phyloP scores from a whole-genome alignment of 2,888 invertebrate genomes.

The Caenorhabditis afra region DNA sequence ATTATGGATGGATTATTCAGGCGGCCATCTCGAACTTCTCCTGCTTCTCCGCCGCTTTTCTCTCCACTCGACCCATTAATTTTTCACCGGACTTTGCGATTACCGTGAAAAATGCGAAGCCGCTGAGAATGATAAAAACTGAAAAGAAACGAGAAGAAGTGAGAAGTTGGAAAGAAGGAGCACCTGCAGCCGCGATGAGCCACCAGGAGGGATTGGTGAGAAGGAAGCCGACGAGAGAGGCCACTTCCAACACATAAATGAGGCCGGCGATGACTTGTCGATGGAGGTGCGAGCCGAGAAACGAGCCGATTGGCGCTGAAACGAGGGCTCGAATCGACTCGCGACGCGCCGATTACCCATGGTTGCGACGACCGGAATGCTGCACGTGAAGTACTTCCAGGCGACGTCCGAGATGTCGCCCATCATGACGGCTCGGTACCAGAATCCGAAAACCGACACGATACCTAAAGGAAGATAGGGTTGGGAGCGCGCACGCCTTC shows the following conservation, averaged over 20 bases:
- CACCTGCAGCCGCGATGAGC: constrained; percentile 6
- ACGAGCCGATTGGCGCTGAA: constrained; percentile 20
- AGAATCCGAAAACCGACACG: constrained; percentile 71
- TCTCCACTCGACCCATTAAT: constrained; percentile 15
- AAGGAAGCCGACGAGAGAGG: constrained; percentile 70
- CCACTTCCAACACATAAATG: constrained; percentile 70
- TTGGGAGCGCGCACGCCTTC: not conserved
- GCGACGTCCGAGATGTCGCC: constrained; percentile 60
- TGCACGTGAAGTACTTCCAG: constrained; percentile 64
- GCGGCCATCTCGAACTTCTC: constrained; percentile 3
- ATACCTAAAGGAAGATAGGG: constrained; percentile 52
- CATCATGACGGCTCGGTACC: constrained; percentile 72
- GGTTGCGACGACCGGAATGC: constrained; percentile 35
- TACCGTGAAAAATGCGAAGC: constrained; percentile 26
- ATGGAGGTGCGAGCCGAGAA: constrained; percentile 33
- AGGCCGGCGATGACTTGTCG: constrained; percentile 69
- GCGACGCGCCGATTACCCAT: too few relatives aligned
- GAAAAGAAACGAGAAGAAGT: not conserved
- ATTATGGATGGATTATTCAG: constrained; percentile 16
- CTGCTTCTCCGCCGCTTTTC: constrained; percentile 4
- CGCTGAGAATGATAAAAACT: constrained; percentile 19
- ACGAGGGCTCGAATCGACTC: too few relatives aligned
- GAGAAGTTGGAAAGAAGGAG: not conserved
- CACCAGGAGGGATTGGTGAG: constrained; percentile 64
- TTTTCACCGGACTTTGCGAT: constrained; percentile 17